These are phyloP conservation scores for Cynaeus angustus DNA, from an alignment of 2,888 invertebrate species.

Conservation along the genomic window DNA sequence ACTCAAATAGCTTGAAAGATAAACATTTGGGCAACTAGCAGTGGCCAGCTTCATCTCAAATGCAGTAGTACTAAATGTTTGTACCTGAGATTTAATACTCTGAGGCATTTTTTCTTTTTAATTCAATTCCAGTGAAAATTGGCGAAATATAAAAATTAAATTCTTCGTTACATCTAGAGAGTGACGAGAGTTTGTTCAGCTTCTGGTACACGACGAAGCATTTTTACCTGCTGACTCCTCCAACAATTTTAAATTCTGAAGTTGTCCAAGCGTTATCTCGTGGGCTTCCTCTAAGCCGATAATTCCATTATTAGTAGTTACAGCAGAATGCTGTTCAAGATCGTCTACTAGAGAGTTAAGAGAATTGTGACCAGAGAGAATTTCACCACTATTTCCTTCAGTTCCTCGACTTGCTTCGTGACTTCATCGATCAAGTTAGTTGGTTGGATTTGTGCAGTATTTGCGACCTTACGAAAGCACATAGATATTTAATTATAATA, in stretches of 20 bases:
- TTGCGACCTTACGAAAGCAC: neutral
- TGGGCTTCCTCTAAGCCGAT: slow-evolving; percentile 5
- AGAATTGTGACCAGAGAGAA: neutral
- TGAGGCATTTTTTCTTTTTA: neutral
- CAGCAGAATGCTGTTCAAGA: too few species aligned
- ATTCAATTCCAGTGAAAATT: neutral
- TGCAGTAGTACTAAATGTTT: neutral
- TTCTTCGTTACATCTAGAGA: slow-evolving; percentile 2
- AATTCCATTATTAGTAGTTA: neutral
- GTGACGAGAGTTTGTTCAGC: slow-evolving; percentile 8
- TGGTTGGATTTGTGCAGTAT: neutral
- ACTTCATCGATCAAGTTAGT: slow-evolving; percentile 20
- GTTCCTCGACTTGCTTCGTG: slow-evolving; percentile 15
- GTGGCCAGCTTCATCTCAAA: neutral
- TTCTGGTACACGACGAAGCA: slow-evolving; percentile 4
- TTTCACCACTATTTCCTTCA: slow-evolving; percentile 12
- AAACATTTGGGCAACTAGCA: slow-evolving; percentile 1
- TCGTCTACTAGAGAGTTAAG: too few species aligned
- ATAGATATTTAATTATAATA: too few species aligned
- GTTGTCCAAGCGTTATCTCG: neutral
- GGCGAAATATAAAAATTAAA: slow-evolving; percentile 5
- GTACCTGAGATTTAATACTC: neutral
- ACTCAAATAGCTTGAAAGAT: neutral
- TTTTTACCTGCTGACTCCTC: slow-evolving; percentile 11
- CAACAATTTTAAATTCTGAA: slow-evolving; percentile 15